These are phyloP conservation scores for Acrossocheilus wenchowensis DNA, from an alignment of 2,797 vertebrate species.

Conservation along the genomic window DNA sequence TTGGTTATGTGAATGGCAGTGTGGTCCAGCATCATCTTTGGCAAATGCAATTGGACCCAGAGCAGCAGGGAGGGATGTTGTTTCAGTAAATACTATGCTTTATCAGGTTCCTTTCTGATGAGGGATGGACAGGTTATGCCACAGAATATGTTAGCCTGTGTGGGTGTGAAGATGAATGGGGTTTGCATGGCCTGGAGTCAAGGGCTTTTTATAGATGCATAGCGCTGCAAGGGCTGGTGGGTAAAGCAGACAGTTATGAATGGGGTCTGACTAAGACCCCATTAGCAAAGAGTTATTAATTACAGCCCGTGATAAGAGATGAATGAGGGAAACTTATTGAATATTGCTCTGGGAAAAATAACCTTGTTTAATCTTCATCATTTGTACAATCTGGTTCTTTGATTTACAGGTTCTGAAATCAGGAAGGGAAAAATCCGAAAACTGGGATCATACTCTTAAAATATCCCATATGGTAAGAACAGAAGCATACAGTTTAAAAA, in stretches of 20 bases:
- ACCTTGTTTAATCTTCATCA: constrained; percentile 34
- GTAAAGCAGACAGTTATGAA: constrained; percentile 59
- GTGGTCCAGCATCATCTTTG: constrained; percentile 27
- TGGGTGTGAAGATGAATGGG: constrained; percentile 61
- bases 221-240: constrained; percentile 13
- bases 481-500: neutral
- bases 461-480: neutral
- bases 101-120: constrained; percentile 50
- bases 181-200: constrained; percentile 51
- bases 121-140: constrained; percentile 22
- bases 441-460: neutral
- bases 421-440: neutral
- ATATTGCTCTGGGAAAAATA: constrained; percentile 47
- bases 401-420: constrained; percentile 21
- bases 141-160: constrained; percentile 33
- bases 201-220: constrained; percentile 56
- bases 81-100: constrained; percentile 38
- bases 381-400: constrained; percentile 9
- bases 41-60: constrained; percentile 20
- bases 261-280: constrained; percentile 53
- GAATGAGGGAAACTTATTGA: constrained; percentile 55
- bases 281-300: constrained; percentile 64
- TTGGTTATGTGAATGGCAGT: constrained; percentile 35
- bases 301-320: constrained; percentile 60
- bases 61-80: constrained; percentile 5